Conservation (phyloP, 2,888 invertebrate genomes). For the Graphium colonna region DNA sequence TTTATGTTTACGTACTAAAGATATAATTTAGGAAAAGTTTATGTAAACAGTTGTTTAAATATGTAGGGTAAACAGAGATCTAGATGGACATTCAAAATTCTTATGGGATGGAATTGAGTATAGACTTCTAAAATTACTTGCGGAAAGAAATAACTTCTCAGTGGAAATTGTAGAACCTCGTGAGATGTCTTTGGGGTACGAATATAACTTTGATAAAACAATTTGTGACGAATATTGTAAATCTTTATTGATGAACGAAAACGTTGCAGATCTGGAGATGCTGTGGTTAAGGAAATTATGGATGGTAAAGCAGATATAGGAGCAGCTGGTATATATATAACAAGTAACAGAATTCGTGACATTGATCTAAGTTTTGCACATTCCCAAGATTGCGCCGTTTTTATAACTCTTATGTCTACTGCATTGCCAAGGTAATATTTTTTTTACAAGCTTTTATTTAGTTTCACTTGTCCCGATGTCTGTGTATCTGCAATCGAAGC, state of each 20-base stretch:
- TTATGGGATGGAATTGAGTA: slow-evolving; percentile 89
- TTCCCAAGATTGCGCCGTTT: slow-evolving; percentile 87
- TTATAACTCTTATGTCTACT: slow-evolving; percentile 87
- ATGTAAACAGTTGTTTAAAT: slow-evolving; percentile 10
- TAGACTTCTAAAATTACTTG: slow-evolving; percentile 81
- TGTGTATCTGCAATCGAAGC: too few species aligned
- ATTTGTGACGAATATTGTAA: too few species aligned
- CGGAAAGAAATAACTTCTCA: slow-evolving; percentile 85
- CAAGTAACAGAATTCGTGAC: slow-evolving; percentile 66
- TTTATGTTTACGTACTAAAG: background rate
- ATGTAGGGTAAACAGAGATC: slow-evolving; percentile 59
- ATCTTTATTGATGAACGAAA: too few species aligned
- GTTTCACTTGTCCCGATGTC: too few species aligned
- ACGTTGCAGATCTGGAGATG: slow-evolving; percentile 78
- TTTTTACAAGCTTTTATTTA: background rate
- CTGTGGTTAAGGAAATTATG: slow-evolving; percentile 78
- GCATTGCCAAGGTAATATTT: slow-evolving; percentile 84
- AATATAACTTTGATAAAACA: slow-evolving; percentile 25
- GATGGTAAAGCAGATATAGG: slow-evolving; percentile 82
- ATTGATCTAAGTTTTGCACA: slow-evolving; percentile 84
- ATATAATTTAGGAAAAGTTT: background rate
- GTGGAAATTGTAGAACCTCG: slow-evolving; percentile 83
- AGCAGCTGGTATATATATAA: slow-evolving; percentile 86
- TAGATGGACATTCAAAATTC: slow-evolving; percentile 66
- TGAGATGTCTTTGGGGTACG: slow-evolving; percentile 69